Conservation (phyloP, 2,888 invertebrate species). For the Tetranychus truncatus region DNA sequence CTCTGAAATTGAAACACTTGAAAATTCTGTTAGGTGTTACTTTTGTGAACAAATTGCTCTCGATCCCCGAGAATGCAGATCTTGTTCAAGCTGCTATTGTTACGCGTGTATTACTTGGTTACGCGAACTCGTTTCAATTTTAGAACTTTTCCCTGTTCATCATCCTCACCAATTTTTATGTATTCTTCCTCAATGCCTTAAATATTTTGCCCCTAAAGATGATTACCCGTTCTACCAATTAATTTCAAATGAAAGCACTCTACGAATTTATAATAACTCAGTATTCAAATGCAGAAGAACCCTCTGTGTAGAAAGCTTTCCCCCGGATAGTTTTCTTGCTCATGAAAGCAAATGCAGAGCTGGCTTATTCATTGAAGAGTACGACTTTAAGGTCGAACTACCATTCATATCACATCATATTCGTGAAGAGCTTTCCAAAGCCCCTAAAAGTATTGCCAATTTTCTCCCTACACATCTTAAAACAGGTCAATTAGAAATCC, state of each 20-base stretch:
- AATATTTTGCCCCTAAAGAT: background rate
- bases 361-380: background rate
- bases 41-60: background rate
- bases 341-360: background rate
- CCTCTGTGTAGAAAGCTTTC: background rate
- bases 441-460: background rate
- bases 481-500: background rate
- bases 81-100: background rate
- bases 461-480: background rate
- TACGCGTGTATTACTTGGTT: background rate
- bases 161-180: background rate
- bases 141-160: background rate
- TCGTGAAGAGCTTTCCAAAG: background rate
- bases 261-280: background rate
- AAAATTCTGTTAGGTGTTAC: background rate
- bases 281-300: background rate
- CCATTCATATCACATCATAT: background rate
- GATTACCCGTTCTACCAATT: background rate
- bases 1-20: background rate
- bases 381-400: background rate
- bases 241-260: background rate
- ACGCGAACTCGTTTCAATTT: background rate
- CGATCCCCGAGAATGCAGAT: background rate
- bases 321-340: accelerated
- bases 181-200: background rate